These are phyloP conservation scores for Protomyctophum bolini DNA, from an alignment of 2,113 vertebrate species.

Conservation along the genomic window DNA sequence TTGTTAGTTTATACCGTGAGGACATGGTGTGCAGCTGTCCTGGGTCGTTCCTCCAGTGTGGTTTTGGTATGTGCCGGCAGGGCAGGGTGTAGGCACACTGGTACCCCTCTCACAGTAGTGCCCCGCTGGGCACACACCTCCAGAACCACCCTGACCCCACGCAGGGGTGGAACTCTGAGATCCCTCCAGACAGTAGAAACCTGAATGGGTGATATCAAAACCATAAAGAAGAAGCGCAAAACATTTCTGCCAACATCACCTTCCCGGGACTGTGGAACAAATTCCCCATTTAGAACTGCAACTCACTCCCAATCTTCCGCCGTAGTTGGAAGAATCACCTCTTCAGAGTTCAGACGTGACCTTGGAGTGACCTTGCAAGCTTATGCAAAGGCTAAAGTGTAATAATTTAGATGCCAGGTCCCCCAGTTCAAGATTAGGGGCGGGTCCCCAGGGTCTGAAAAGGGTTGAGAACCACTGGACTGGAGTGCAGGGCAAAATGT, in stretches of 20 bases:
- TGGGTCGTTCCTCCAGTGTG: slow-evolving; percentile 63
- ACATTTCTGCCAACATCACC: too few species aligned
- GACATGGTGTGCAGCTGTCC: slow-evolving; percentile 75
- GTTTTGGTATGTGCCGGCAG: slow-evolving; percentile 68
- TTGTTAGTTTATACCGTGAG: slow-evolving; percentile 61
- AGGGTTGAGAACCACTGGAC: neutral
- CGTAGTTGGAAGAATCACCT: too few species aligned
- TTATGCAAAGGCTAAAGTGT: too few species aligned
- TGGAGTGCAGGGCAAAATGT: neutral
- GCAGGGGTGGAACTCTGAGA: slow-evolving; percentile 69
- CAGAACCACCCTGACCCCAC: slow-evolving; percentile 58
- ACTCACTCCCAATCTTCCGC: too few species aligned
- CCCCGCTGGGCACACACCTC: slow-evolving; percentile 81
- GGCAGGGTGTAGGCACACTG: slow-evolving; percentile 71
- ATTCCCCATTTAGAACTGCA: too few species aligned
- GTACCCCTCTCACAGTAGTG: slow-evolving; percentile 84
- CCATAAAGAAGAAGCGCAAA: too few species aligned
- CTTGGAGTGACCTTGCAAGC: too few species aligned
- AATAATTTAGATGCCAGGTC: too few species aligned
- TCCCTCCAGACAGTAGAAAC: slow-evolving; percentile 78
- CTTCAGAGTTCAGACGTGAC: too few species aligned
- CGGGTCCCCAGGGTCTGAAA: too few species aligned
- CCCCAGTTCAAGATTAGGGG: too few species aligned
- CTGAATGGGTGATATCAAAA: slow-evolving; percentile 38
- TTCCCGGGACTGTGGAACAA: too few species aligned